Base-by-base conservation (phyloP, 2,888 invertebrate species). In the Acleris holmiana region DNA sequence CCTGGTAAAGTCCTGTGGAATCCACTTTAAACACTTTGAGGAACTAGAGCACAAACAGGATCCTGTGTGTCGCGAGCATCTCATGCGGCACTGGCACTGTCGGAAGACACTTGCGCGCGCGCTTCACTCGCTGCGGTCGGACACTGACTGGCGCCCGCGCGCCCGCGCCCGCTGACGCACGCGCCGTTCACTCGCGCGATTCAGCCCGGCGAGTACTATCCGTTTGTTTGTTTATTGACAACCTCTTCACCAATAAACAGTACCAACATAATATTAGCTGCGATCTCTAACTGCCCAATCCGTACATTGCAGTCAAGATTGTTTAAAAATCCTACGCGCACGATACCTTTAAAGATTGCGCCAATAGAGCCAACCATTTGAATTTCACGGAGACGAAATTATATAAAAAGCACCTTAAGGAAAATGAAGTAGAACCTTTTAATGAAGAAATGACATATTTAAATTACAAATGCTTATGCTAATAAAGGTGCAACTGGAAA, bases 1-100 rank as follows among this genome's bases (percentile, higher is more conserved):
- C 88, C 87, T 83, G 89, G 81, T 91, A 92, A 61, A 91, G 82
- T 82, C 88, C 86, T 79, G 90, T 90, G 89, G 91, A 89, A 91
- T 92, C 91, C 91, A 92, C 91, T 87, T 88, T 86, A 82, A 72
- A 77, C 91, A 91, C 89, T 86, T 68, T 67, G 80, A 70, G 73
- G 76, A 85, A 88, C 83, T 79, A 77, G 80, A 77, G 80, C 89
- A 90, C 89, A 82, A 86, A 86, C 82, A 79, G 73, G 76, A 88
- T 85, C 77, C 90, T 85, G 85, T 73, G 72, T 75, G 74, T 80
- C 86, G 87, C 87, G 81, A 88, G 82, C 91, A 91, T 91, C 85
- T 86, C 88, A 88, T 83, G 84, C 82, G 76, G 77, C 85, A 73
- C 73, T 69, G 67, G 68, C 85, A 86, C 89, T 84, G 77, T 25